Base-by-base conservation (phyloP, 2,888 invertebrate genomes). In the Lycia hirtaria region DNA sequence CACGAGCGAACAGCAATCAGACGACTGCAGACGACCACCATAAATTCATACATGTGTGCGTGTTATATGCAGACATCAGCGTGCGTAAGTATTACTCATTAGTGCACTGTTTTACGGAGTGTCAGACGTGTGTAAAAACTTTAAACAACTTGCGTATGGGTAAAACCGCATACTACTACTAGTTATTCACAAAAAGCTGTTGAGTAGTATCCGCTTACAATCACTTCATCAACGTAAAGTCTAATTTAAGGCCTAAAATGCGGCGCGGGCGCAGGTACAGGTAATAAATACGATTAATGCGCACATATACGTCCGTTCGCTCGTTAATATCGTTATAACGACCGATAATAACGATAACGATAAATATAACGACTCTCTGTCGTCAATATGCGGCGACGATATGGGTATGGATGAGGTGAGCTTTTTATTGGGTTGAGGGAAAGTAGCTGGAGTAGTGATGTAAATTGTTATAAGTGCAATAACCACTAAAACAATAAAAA, bases 291-390 rank as follows among this genome's bases (percentile, higher is more conserved):
- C 81, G 76, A 85, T 84, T 83, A 84, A 89, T 83, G 85, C 80
- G 80, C 83, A 83, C 80, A 87, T 87, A 87, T 87, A 81, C 82
- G 86, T 88, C 85, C 78, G 75, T 81, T 80, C 80, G 79, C 77
- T 83, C 89, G 80, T 89, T 88, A 85, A 85, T 88, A 84, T 80
- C 82, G 78, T 78, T 84, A 86, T 87, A 88, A 88, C 87, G 88
- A 81, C 87, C 76, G 82, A 87, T 88, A 89, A 88, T 88, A 90
- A 90, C 88, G 80, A 80, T 80, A 75, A 55, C 55, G 55, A 55
- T 56, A 56, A 56, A 56, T 55, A 58, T 58, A 58, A 58, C 75
- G 74, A 58, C 76, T 73, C 79, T 72, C 68, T 76, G 76, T 76
- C 78, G 75, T 78, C 80, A 76, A 80, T 79, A 74, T 70, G 59